phyloP scores from a whole-genome alignment of 2,888 invertebrate genomes.

The Oscheius myriophilus region DNA sequence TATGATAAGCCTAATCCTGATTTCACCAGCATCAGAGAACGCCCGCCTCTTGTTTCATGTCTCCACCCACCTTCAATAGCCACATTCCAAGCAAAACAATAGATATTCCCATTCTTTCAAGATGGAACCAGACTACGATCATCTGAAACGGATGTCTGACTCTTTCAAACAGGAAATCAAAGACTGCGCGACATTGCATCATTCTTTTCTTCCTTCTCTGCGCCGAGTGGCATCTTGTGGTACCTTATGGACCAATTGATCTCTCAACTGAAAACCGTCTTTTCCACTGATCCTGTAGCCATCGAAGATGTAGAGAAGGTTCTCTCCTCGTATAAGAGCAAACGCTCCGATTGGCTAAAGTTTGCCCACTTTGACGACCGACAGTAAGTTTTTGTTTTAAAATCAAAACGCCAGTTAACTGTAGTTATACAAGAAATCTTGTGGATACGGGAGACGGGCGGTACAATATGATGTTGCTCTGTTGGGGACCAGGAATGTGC shows the following conservation, averaged over 20 bases:
- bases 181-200: background rate
- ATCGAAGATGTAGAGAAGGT: conserved; percentile 85
- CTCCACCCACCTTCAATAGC: too few relatives aligned
- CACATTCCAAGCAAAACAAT: too few relatives aligned
- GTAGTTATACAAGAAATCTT: conserved; percentile 91
- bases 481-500: conserved; percentile 87
- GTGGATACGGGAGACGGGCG: conserved; percentile 76
- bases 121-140: too few relatives aligned
- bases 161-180: too few relatives aligned
- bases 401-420: background rate
- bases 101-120: too few relatives aligned
- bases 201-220: background rate
- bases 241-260: conserved; percentile 51
- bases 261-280: conserved; percentile 42
- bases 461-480: conserved; percentile 93
- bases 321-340: conserved; percentile 84
- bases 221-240: conserved; percentile 1
- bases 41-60: too few relatives aligned
- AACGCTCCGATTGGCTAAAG: conserved; percentile 89
- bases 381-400: conserved; percentile 55
- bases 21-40: too few relatives aligned
- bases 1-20: too few relatives aligned
- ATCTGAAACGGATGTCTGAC: too few relatives aligned
- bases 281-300: conserved; percentile 81
- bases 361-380: conserved; percentile 92